Evolutionary conservation across 2,113 vertebrate species (phyloP), one percentile per base, ranked within the genome.

Genomic region (Phrynosoma platyrhinos): DNA sequence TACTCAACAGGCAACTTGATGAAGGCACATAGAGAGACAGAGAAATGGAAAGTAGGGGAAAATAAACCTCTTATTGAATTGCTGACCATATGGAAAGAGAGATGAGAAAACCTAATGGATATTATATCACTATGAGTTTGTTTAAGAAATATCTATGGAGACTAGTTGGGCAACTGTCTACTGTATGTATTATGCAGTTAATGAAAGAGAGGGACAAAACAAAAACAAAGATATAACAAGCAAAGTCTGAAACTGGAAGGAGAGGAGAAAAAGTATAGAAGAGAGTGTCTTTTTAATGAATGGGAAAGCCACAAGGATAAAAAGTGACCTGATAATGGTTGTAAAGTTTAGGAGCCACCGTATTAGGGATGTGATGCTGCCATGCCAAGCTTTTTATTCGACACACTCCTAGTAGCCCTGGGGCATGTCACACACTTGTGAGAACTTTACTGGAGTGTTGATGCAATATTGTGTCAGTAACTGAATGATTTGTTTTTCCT

Each of bases 401-500:
- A 42, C 72, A 6, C 13, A 88, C 91, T 95, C 0, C 0, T 85
- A 4, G 20, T 94, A 96, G 96, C 96, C 95, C 68, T 91, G 93
- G 94, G 96, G 93, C 95, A 96, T 91, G 96, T 95, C 95, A 96
- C 88, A 95, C 94, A 94, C 95, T 95, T 95, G 95, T 95, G 94
- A 96, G 95, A 95, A 96, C 93, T 97, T 96, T 93, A 92, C 93
- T 85, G n/a, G 90, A 94, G 93, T 96, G 96, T 96, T 95, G 95
- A 95, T 96, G 94, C 93, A 95, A 94, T 96, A 94, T 89, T 92
- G 94, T 97, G 96, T 96, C 96, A 96, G 95, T 91, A 96, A 93
- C 94, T 4, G 2, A 96, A 92, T 96, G 97, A 97, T 97, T 96
- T 97, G 96, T 96, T 96, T 96, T 96, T 96, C 96, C 96, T 97